phyloP scores from a whole-genome alignment of 1,140 invertebrate species.

The Trachymyrmex septentrionalis region DNA sequence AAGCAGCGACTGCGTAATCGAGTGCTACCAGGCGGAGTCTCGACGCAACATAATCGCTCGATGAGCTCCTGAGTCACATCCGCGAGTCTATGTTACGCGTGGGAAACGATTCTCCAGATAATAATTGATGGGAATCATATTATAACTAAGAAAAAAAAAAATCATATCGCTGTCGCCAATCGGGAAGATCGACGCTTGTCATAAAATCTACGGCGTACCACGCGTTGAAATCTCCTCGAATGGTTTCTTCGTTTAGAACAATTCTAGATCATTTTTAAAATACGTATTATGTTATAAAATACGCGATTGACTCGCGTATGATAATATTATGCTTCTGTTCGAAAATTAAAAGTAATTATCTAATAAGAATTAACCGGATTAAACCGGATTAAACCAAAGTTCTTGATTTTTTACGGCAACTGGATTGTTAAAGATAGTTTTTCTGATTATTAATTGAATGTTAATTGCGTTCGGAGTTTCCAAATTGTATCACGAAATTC shows the following conservation, averaged over 20 bases:
- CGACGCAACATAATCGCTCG: constrained; percentile 46
- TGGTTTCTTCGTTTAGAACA: not conserved
- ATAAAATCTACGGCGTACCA: not conserved
- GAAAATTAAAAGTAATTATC: not conserved
- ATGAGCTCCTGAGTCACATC: constrained; percentile 48
- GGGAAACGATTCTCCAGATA: constrained; percentile 25
- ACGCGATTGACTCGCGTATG: not conserved
- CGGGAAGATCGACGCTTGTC: not conserved
- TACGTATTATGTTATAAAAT: not conserved
- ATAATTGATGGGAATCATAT: not conserved
- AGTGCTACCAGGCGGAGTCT: constrained; percentile 68
- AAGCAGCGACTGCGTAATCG: constrained; percentile 74
- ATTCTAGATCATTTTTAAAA: not conserved
- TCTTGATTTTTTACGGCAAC: not conserved
- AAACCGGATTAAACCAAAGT: not conserved
- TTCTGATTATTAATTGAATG: not conserved
- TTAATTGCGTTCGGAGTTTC: not conserved
- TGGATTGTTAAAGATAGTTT: not conserved
- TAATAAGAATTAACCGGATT: not conserved
- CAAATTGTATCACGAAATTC: not conserved
- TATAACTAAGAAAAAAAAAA: too few relatives aligned
- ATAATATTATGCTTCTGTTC: not conserved
- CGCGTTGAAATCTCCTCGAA: constrained; percentile 23
- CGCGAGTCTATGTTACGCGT: constrained; percentile 10
- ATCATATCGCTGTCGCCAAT: not conserved